Percentiles rank a stretch among this genome's conserved stretches.
These are phyloP conservation scores for Apodemia mormo DNA, from an alignment of 2,888 invertebrate species.

Conservation along the genomic window DNA sequence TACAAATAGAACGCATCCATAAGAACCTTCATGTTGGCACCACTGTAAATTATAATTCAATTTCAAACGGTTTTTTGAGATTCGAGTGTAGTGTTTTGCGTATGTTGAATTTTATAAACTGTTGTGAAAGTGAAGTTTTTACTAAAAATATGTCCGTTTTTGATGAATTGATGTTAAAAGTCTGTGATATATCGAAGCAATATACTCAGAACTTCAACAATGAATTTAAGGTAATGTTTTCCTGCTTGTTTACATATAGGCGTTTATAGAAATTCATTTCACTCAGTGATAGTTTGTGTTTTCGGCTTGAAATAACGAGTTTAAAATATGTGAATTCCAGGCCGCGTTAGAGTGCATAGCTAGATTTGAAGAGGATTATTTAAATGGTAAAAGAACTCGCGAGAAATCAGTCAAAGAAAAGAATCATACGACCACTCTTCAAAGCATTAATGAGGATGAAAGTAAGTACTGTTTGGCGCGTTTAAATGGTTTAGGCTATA, in stretches of 20 bases:
- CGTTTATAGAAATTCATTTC: neutral
- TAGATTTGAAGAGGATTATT: constrained; percentile 62
- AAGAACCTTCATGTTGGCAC: constrained; percentile 43
- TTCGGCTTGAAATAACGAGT: neutral
- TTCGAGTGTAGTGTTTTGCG: constrained; percentile 55
- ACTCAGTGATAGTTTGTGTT: constrained; percentile 21
- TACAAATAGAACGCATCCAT: constrained; percentile 9
- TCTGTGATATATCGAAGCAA: constrained; percentile 57
- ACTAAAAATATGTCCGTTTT: constrained; percentile 68
- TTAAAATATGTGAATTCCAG: constrained; percentile 50
- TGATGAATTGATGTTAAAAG: constrained; percentile 62
- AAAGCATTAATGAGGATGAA: constrained; percentile 69
- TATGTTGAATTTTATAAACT: constrained; percentile 57
- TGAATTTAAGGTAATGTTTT: constrained; percentile 59
- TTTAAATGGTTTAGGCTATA: neutral
- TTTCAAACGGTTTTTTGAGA: constrained; percentile 74
- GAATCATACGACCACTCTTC: constrained; percentile 53
- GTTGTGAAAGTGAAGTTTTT: constrained; percentile 52
- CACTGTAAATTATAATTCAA: constrained; percentile 47
- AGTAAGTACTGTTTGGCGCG: constrained; percentile 44
- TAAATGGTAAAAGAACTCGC: constrained; percentile 52
- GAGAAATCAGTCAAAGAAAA: constrained; percentile 59
- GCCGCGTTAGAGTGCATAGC: constrained; percentile 55
- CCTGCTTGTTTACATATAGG: neutral
- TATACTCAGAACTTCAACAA: constrained; percentile 55